These are phyloP conservation scores for Suillia variegata DNA, from an alignment of 2,888 invertebrate genomes.

Conservation along the genomic window DNA sequence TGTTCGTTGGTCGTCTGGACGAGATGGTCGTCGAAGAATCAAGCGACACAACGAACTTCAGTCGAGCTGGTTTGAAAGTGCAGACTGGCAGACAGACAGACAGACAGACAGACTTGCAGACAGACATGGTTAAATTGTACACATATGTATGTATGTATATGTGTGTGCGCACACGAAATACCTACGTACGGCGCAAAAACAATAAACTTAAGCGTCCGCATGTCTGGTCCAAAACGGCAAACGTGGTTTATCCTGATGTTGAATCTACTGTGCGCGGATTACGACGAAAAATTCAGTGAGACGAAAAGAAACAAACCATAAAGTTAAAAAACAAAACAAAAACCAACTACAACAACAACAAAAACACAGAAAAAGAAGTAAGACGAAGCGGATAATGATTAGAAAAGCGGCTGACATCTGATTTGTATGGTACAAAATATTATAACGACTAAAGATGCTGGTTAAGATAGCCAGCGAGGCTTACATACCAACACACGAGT, in stretches of 20 bases:
- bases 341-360: conserved; percentile 3
- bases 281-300: conserved; percentile 36
- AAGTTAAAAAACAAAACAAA: neutral
- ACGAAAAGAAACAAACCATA: neutral
- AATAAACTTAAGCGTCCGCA: conserved; percentile 36
- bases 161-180: neutral
- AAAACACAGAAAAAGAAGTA: too few relatives aligned
- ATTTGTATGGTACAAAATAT: conserved; percentile 58
- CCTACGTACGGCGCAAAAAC: conserved; percentile 16
- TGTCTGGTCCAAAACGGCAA: conserved; percentile 31
- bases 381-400: conserved; percentile 48
- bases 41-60: neutral
- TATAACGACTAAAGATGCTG: conserved; percentile 57
- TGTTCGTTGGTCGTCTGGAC: too few relatives aligned
- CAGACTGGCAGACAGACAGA: neutral
- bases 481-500: conserved; percentile 13
- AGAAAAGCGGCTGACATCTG: conserved; percentile 57
- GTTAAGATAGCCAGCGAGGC: conserved; percentile 32
- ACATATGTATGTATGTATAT: neutral
- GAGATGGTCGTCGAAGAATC: too few relatives aligned
- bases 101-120: neutral
- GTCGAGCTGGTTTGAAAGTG: neutral
- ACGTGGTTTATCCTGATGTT: conserved; percentile 34
- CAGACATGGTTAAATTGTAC: conserved; percentile 9
- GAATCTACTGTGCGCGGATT: conserved; percentile 39